Evolutionary conservation across 2,113 vertebrate genomes (phyloP).

Genomic region (Microtus richardsoni): DNA sequence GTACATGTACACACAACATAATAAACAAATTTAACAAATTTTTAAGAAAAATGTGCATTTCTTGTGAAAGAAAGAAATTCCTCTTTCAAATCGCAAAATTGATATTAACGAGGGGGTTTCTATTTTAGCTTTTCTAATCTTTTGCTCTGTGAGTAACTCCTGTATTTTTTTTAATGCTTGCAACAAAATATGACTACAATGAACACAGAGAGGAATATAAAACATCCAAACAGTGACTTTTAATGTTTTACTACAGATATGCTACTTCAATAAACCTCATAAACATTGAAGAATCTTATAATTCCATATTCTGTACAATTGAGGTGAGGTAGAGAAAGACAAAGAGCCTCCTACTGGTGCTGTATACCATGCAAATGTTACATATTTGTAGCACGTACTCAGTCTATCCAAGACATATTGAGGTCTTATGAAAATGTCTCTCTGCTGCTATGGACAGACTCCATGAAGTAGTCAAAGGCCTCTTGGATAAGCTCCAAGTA

Average conservation of each 20-base stretch:
- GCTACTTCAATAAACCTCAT: background rate
- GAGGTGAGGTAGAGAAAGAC: background rate
- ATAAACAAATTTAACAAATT: background rate
- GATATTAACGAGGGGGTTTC: background rate
- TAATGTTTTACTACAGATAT: background rate
- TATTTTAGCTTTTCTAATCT: background rate
- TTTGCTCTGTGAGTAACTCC: background rate
- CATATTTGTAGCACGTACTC: background rate
- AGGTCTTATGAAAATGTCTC: background rate
- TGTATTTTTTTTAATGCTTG: slow-evolving; percentile 8
- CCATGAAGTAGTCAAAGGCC: background rate
- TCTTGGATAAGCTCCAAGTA: no score
- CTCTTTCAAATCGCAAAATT: background rate
- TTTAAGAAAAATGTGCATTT: background rate
- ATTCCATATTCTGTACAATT: background rate
- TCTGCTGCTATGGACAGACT: background rate
- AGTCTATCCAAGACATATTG: background rate
- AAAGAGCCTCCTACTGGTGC: background rate
- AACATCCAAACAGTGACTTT: background rate
- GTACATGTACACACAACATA: background rate
- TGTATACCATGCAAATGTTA: background rate
- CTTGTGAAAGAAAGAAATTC: background rate
- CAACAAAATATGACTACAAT: background rate
- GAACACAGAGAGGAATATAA: background rate
- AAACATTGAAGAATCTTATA: background rate